Conservation (phyloP, 2,888 invertebrate genomes). For the Orthosia gracilis region DNA sequence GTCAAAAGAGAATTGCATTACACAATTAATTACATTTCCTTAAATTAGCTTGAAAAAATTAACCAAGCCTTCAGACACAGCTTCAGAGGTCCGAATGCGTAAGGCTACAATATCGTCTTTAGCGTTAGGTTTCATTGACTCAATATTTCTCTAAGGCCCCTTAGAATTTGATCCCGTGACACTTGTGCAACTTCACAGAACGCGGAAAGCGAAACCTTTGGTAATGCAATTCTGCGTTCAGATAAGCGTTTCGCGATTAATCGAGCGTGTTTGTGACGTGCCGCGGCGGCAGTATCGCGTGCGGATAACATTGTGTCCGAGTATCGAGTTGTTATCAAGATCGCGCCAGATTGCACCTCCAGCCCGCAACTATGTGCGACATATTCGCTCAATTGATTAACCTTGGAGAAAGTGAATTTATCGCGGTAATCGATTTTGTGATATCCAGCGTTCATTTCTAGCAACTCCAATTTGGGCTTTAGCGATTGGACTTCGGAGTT, state of each 20-base stretch:
- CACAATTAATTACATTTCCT: neutral
- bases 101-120: constrained; percentile 13
- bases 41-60: neutral
- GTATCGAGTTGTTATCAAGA: constrained; percentile 57
- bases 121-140: constrained; percentile 9
- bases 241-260: constrained; percentile 71
- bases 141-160: constrained; percentile 50
- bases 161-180: constrained; percentile 56
- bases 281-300: constrained; percentile 69
- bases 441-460: constrained; percentile 7
- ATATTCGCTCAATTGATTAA: constrained; percentile 49
- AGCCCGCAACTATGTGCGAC: constrained; percentile 46
- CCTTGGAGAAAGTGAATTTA: constrained; percentile 53
- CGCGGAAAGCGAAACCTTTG: constrained; percentile 71
- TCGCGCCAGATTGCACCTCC: constrained; percentile 52
- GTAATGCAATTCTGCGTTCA: constrained; percentile 71
- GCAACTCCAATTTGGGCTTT: neutral
- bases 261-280: constrained; percentile 72
- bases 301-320: constrained; percentile 65
- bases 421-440: constrained; percentile 47
- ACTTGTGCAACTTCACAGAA: constrained; percentile 72
- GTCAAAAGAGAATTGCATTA: constrained; percentile 32
- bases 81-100: neutral
- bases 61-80: neutral
- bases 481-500: neutral